A percentile compares a stretch with the other conserved stretches of the same genome.
Evolutionary conservation across 2,888 invertebrate genomes (phyloP).

Genomic region (Polylopha cassiicola): DNA sequence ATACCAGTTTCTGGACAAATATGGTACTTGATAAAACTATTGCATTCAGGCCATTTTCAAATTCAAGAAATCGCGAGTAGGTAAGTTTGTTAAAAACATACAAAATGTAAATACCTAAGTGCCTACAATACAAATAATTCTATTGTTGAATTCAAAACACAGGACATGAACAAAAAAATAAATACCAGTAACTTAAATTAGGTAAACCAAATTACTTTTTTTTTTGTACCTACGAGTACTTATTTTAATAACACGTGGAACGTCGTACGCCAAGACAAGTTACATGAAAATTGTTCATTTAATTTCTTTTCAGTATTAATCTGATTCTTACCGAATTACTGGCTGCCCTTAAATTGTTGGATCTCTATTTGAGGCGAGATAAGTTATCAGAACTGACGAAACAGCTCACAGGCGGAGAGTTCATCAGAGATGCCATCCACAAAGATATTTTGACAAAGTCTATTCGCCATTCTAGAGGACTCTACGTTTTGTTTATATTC

Average conservation of each 20-base stretch:
- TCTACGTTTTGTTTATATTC: slow-evolving; percentile 32
- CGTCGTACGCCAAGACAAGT: too few relatives aligned
- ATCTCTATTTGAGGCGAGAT: slow-evolving; percentile 37
- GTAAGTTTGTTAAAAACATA: slow-evolving; percentile 39
- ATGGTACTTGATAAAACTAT: slow-evolving; percentile 36
- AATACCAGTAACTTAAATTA: too few relatives aligned
- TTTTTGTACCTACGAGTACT: too few relatives aligned
- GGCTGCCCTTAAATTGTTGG: slow-evolving; percentile 37
- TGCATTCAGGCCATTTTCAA: slow-evolving; percentile 36
- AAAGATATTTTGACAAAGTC: slow-evolving; percentile 33
- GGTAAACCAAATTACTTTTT: too few relatives aligned
- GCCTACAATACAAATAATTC: too few relatives aligned
- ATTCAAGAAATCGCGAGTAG: slow-evolving; percentile 44
- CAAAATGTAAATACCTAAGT: too few relatives aligned
- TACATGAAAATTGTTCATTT: slow-evolving; percentile 16
- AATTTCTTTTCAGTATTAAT: slow-evolving; percentile 38
- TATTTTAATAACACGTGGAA: too few relatives aligned
- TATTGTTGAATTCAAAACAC: too few relatives aligned
- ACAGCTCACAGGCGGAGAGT: slow-evolving; percentile 36
- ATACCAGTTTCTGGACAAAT: slow-evolving; percentile 41
- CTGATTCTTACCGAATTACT: slow-evolving; percentile 44
- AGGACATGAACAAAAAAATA: too few relatives aligned
- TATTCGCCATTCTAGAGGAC: slow-evolving; percentile 30
- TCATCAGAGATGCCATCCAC: slow-evolving; percentile 30
- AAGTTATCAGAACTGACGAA: slow-evolving; percentile 32